Evolutionary conservation across 2,888 invertebrate genomes (phyloP).

Genomic region (Anaspis maculata): DNA sequence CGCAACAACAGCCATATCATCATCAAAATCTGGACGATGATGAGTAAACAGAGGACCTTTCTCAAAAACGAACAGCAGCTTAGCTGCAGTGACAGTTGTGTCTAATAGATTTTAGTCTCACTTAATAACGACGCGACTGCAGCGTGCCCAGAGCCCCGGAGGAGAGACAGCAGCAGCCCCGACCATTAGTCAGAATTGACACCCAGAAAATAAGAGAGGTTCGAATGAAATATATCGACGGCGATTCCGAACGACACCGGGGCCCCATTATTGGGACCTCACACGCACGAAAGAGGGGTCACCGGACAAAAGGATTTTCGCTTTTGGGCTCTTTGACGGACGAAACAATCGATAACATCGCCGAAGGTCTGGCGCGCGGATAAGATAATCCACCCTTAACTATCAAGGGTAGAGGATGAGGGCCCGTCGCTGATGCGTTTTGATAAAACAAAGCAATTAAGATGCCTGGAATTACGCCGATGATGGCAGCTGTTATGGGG

Average conservation of each 20-base stretch:
- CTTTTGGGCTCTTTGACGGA: no score
- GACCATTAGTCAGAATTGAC: constrained; percentile 40
- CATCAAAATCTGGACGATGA: no score
- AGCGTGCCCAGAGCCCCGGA: no score
- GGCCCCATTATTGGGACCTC: constrained; percentile 22
- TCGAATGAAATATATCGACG: constrained; percentile 37
- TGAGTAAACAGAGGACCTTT: constrained; percentile 8
- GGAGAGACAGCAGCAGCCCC: constrained; percentile 29
- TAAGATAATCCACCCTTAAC: neutral
- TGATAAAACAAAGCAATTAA: constrained; percentile 6
- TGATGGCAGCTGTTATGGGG: neutral
- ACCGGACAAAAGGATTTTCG: no score
- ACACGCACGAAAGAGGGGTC: no score
- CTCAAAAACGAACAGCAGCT: no score
- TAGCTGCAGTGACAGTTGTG: constrained; percentile 31
- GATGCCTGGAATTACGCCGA: constrained; percentile 5
- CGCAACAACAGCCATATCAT: no score
- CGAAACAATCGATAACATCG: neutral
- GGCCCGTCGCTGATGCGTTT: neutral
- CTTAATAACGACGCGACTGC: constrained; percentile 32
- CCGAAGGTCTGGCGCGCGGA: no score
- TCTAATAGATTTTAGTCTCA: constrained; percentile 37
- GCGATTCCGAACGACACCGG: constrained; percentile 29
- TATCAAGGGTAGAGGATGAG: no score
- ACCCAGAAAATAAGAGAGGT: constrained; percentile 34